Conservation (phyloP, 2,113 vertebrate genomes). For the Natator depressus region DNA sequence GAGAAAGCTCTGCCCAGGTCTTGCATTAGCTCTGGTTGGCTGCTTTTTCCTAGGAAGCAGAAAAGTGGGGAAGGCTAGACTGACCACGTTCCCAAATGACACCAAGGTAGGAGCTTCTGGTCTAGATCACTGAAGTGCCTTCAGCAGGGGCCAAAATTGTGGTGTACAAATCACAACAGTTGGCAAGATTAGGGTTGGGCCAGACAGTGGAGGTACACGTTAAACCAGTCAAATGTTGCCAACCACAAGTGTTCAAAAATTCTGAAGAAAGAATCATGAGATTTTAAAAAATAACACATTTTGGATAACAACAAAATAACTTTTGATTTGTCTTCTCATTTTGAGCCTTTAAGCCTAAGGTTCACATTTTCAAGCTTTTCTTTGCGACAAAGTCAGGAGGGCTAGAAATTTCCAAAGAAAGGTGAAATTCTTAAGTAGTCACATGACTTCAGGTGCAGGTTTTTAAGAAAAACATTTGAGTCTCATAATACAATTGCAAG, state of each 20-base stretch:
- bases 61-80: background rate
- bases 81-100: fast-evolving
- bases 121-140: background rate
- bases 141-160: background rate
- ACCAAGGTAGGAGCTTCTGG: background rate
- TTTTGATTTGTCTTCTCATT: background rate
- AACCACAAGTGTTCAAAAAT: background rate
- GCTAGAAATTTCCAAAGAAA: background rate
- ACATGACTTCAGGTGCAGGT: background rate
- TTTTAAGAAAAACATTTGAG: background rate
- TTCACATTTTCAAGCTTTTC: background rate
- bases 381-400: background rate
- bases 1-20: background rate
- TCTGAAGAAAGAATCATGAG: background rate
- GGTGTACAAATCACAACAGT: background rate
- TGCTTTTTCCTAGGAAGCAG: background rate
- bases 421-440: background rate
- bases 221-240: background rate
- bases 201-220: background rate
- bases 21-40: background rate
- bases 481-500: fast-evolving
- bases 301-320: background rate
- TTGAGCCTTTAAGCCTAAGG: background rate
- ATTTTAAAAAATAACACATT: background rate
- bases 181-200: background rate